Conservation (phyloP, 1,140 invertebrate genomes). For the Apis laboriosa region DNA sequence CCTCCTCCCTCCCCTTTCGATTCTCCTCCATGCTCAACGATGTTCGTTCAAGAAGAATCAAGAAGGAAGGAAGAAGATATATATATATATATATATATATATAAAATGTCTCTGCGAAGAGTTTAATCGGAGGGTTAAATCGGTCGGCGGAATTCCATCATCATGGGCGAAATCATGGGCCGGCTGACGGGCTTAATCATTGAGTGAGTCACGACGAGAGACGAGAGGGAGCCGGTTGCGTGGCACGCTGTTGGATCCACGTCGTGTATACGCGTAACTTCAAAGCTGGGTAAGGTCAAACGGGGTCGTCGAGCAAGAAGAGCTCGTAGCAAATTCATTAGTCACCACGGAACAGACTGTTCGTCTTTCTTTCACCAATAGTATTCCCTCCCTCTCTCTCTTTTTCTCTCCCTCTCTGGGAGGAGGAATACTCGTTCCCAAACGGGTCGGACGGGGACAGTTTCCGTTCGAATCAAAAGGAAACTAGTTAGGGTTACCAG, state of each 20-base stretch:
- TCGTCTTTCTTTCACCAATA: conserved; percentile 21
- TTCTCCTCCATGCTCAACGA: neutral
- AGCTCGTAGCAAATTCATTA: conserved; percentile 66
- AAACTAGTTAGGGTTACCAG: conserved; percentile 13
- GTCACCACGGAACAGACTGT: conserved; percentile 55
- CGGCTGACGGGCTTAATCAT: conserved; percentile 48
- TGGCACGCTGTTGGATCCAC: conserved; percentile 36
- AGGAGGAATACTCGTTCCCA: conserved; percentile 10
- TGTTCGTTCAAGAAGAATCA: no score
- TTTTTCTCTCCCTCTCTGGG: no score
- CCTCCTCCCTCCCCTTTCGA: neutral
- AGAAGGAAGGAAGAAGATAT: no score
- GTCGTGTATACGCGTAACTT: conserved; percentile 55
- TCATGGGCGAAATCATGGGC: conserved; percentile 4
- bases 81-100: no score
- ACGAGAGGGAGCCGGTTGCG: conserved; percentile 41
- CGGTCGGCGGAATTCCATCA: conserved; percentile 41
- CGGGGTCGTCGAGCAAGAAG: conserved; percentile 59
- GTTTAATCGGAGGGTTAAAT: neutral
- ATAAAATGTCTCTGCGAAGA: no score
- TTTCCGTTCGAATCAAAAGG: conserved; percentile 18
- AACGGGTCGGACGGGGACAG: conserved; percentile 10
- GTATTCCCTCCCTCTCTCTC: neutral
- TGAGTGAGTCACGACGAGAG: conserved; percentile 43
- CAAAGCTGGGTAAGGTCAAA: conserved; percentile 55